These are phyloP conservation scores for Brachionichthys hirsutus DNA, from an alignment of 2,113 vertebrate genomes.

Conservation along the genomic window DNA sequence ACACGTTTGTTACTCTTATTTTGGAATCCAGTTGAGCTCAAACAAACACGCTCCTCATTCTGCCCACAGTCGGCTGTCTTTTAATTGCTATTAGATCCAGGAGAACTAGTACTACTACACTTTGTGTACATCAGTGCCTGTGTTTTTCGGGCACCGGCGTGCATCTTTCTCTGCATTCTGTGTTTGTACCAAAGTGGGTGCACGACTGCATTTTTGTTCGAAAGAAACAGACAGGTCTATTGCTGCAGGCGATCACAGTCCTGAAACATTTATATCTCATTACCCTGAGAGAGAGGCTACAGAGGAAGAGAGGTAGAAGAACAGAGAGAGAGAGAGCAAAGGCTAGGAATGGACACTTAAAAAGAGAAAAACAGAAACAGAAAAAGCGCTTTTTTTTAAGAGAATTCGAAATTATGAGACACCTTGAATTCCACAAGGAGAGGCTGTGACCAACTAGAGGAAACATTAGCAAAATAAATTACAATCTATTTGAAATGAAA, in stretches of 20 bases:
- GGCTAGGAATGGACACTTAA: background rate
- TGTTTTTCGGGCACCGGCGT: conserved; percentile 1
- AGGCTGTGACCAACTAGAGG: too few relatives aligned
- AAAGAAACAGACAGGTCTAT: conserved; percentile 53
- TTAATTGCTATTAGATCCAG: conserved; percentile 43
- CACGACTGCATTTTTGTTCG: conserved; percentile 12
- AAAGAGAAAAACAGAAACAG: background rate
- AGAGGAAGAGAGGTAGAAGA: background rate
- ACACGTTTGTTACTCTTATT: conserved; percentile 14
- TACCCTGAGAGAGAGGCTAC: conserved; percentile 45
- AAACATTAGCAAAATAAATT: too few relatives aligned
- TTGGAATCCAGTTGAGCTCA: conserved; percentile 15
- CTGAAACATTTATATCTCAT: conserved; percentile 72
- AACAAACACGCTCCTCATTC: conserved; percentile 24
- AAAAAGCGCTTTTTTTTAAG: background rate
- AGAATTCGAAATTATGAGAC: too few relatives aligned
- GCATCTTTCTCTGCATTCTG: conserved; percentile 9
- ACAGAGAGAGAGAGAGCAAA: background rate
- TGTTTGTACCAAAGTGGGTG: background rate
- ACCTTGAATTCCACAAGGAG: too few relatives aligned
- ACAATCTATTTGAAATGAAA: too few relatives aligned
- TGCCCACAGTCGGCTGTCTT: conserved; percentile 41
- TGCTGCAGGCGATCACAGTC: conserved; percentile 51
- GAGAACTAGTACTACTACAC: conserved; percentile 59
- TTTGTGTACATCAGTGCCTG: conserved; percentile 12